Conservation (phyloP, 2,797 vertebrate species). For the Sebastes nivosus region DNA sequence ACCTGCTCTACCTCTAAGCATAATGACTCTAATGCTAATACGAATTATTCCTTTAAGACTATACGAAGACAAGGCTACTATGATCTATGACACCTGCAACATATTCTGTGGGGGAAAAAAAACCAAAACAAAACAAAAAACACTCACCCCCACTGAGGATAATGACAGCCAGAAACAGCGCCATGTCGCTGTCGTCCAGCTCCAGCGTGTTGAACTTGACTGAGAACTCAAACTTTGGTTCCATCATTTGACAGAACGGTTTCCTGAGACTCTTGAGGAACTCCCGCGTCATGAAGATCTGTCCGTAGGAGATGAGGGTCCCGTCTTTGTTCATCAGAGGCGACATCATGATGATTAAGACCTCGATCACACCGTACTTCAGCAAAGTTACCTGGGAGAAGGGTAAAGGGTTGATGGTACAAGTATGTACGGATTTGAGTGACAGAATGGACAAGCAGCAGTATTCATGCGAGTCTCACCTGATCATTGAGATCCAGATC, state of each 20-base stretch:
- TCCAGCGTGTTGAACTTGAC: conserved; percentile 98
- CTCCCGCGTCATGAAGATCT: conserved; percentile 98
- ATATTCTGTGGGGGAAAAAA: not conserved
- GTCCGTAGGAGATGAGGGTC: conserved; percentile 94
- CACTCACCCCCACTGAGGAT: conserved; percentile 98
- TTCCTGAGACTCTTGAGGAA: conserved; percentile 97
- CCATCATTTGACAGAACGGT: conserved; percentile 97
- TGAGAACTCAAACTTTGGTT: conserved; percentile 98
- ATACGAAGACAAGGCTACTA: not conserved
- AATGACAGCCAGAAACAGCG: conserved; percentile 97
- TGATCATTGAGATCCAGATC: conserved; percentile 96
- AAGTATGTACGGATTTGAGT: not conserved
- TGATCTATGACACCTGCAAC: not conserved
- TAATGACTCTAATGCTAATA: not conserved
- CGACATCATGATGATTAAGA: conserved; percentile 95
- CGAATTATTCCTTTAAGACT: not conserved
- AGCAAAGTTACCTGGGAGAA: conserved; percentile 89
- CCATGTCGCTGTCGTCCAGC: conserved; percentile 97
- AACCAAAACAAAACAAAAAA: fast-evolving
- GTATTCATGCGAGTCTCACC: conserved; percentile 58
- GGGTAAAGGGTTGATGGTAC: not conserved
- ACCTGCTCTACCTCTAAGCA: too few species aligned
- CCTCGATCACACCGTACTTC: conserved; percentile 97
- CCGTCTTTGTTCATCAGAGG: conserved; percentile 99
- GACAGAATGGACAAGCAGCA: not conserved